Conservation (phyloP, 2,888 invertebrate genomes). For the Heliconius hortense region DNA sequence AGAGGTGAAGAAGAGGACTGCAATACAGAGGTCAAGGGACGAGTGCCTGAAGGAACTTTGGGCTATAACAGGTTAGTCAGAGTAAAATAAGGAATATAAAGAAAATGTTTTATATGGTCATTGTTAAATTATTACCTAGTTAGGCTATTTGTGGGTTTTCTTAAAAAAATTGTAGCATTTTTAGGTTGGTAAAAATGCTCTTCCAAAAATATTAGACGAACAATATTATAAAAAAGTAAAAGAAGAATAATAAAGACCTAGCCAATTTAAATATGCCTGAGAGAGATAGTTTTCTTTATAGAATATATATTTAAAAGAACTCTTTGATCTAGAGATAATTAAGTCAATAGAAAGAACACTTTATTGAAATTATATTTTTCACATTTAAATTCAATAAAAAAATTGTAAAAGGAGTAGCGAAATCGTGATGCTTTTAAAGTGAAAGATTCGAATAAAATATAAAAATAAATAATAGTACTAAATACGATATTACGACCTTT, state of each 20-base stretch:
- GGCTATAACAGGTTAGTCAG: conserved; percentile 88
- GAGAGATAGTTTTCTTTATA: neutral
- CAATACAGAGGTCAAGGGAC: conserved; percentile 84
- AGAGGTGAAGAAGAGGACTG: conserved; percentile 84
- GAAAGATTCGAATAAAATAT: neutral
- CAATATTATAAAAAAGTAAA: neutral
- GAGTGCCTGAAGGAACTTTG: conserved; percentile 88
- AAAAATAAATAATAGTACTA: neutral
- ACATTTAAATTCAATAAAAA: neutral
- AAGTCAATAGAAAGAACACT: neutral
- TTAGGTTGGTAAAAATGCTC: neutral
- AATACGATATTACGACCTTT: neutral
- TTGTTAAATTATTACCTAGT: too few species aligned
- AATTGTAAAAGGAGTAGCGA: neutral
- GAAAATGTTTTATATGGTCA: too few species aligned
- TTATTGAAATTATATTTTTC: conserved; percentile 6
- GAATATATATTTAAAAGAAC: neutral
- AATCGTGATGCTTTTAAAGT: neutral
- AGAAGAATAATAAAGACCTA: neutral
- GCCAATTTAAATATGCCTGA: neutral
- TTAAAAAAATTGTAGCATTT: neutral
- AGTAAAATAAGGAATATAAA: neutral
- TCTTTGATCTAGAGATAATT: neutral
- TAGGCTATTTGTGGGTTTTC: too few species aligned
- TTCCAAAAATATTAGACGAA: neutral